Evolutionary conservation across 2,797 vertebrate species (phyloP), one percentile per base, ranked within the genome.

Genomic region (Spheniscus humboldti): DNA sequence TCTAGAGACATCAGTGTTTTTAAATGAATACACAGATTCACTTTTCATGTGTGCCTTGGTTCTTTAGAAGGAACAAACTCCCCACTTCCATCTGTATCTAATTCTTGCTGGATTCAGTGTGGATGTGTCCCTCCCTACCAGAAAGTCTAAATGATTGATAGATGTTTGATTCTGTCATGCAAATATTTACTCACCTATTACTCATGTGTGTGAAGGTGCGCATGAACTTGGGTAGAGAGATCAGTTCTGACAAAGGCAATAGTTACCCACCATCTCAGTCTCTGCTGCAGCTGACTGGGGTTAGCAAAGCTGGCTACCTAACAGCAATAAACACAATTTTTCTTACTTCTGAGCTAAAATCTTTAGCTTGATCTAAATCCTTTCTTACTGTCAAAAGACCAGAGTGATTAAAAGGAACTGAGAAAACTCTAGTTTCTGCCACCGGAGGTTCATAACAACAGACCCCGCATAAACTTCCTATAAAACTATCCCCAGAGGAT

Each of bases 1-100:
- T 81, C 93, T 69, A 79, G 92, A 81, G 96, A 76, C 9, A 5
- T 47, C 55, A 66, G n/a, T 72, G 68, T 52, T 88, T 92, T 93
- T 63, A 52, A 90, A 78, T 27, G 13, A 87, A 80, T 82, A 37
- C 50, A 78, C 28, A 80, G 27, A 52, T 93, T 91, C 41, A 25
- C 20, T 91, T 80, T 62, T 87, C 20, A 11, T 33, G 12, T 56
- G 41, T 47, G n/a, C 30, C 48, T 92, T 88, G 31, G 11, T 77
- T 92, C 33, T 92, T 92, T 56, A 94, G 72, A 91, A 67, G 47
- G 20, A 92, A 41, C 12, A 35, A 85, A 66, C 11, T 83, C 12
- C 43, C 12, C 8, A 4, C 31, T 86, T 92, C 30, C 23, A 25
- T 73, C 48, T 37, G 20, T 64, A 60, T 25, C 48, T 80, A 57